Evolutionary conservation across 2,797 vertebrate genomes (phyloP), one percentile per base, ranked within the genome.

Genomic region (Siniperca undulata): DNA sequence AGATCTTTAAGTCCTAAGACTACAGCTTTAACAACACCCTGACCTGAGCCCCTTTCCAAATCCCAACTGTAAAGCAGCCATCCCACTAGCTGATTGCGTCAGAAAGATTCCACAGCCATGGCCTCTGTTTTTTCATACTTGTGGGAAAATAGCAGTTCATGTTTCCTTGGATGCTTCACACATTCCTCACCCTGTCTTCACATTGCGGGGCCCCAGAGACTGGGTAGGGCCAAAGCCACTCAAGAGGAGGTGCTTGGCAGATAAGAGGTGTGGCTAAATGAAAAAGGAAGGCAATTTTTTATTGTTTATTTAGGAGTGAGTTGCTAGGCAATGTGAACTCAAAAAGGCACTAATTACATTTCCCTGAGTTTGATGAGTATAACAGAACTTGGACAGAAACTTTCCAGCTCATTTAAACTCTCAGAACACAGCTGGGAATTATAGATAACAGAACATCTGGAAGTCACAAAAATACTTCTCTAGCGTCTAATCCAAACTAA

Each of bases 81-180:
- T 91, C 92, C 91, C 89, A 90, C 91, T 85, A 82, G 83, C 91
- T 84, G 89, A 88, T 95, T 95, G 93, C 93, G 91, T 95, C 94
- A 95, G 91, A 94, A 95, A 94, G 94, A 95, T 95, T 95, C 95
- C 95, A 95, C 89, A 95, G 93, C 84, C 87, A 77, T 88, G 91
- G 92, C 86, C 92, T 93, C 91, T 94, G 91, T 94, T 96, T 96
- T 97, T 95, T 95, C 95, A 96, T 94, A 95, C 96, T 96, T 97
- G 96, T 98, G 97, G 97, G 97, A 98, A 99, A 98, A 96, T 96
- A 96, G 93, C 96, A 95, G 95, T 94, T 96, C 95, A 95, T 95
- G 95, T 97, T 97, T 97, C 96, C 94, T 94, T 95, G 94, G 95
- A 97, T 96, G 96, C 94, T 96, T 95, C 96, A 94, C 90, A 95